Percentiles rank a stretch among this genome's conserved stretches.
Evolutionary conservation across 2,888 invertebrate genomes (phyloP).

Genomic region (Anoplius nigerrimus): DNA sequence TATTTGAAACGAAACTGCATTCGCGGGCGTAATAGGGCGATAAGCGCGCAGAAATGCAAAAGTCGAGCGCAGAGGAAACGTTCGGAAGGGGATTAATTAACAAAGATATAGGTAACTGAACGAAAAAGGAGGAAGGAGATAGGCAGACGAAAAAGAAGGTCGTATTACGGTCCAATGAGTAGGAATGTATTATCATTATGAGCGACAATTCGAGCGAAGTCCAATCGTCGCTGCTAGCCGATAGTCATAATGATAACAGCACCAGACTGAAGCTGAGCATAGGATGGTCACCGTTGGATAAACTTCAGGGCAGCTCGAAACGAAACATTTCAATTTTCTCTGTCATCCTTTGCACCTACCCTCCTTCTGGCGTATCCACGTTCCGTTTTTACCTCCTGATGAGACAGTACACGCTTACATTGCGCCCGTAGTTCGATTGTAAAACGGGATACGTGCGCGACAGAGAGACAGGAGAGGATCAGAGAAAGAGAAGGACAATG

Average conservation of each 20-base stretch:
- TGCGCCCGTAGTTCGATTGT: conserved; percentile 23
- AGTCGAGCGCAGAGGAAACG: no score
- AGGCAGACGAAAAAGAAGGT: not conserved
- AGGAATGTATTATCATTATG: not conserved
- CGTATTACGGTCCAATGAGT: not conserved
- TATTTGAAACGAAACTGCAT: no score
- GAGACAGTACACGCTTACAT: not conserved
- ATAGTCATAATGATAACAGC: conserved; percentile 20
- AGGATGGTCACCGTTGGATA: conserved; percentile 19
- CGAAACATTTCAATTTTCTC: conserved; percentile 28
- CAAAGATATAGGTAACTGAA: not conserved
- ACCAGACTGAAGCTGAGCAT: not conserved
- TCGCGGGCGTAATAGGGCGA: no score
- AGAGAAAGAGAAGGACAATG: not conserved
- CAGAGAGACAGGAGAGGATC: not conserved
- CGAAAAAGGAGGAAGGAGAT: not conserved
- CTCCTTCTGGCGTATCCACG: not conserved
- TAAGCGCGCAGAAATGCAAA: no score
- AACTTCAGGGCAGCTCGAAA: conserved; percentile 26
- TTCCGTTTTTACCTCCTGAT: not conserved
- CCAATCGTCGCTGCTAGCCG: not conserved
- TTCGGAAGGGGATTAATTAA: not conserved
- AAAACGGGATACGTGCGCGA: conserved; percentile 39
- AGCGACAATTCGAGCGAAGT: conserved; percentile 12
- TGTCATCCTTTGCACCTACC: conserved; percentile 4